phyloP scores from a whole-genome alignment of 2,888 invertebrate species.

The Acleris literana region DNA sequence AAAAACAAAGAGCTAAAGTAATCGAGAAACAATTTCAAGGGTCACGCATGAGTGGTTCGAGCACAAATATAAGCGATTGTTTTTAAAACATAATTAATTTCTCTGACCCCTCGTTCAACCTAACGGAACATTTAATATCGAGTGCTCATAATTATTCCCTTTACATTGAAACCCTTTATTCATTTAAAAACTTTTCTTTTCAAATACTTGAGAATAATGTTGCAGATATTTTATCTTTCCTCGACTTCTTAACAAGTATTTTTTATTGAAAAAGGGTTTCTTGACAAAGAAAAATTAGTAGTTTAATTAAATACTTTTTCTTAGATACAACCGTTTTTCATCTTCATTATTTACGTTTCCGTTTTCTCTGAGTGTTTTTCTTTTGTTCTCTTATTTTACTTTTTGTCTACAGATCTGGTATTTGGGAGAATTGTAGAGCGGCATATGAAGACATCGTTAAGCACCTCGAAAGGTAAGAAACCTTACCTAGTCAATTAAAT shows the following conservation, averaged over 20 bases:
- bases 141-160: constrained; percentile 82
- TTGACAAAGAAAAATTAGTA: constrained; percentile 43
- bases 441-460: constrained; percentile 98
- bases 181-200: constrained; percentile 68
- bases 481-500: constrained; percentile 41
- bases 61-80: constrained; percentile 80
- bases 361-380: constrained; percentile 52
- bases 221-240: constrained; percentile 50
- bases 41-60: constrained; percentile 79
- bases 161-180: constrained; percentile 75
- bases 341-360: constrained; percentile 47
- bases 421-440: constrained; percentile 97
- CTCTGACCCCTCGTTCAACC: constrained; percentile 72
- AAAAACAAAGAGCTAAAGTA: constrained; percentile 79
- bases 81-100: constrained; percentile 83
- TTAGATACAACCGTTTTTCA: constrained; percentile 32
- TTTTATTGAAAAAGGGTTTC: constrained; percentile 41
- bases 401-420: constrained; percentile 89
- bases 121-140: constrained; percentile 83
- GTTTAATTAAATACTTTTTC: constrained; percentile 46
- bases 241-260: constrained; percentile 50
- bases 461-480: constrained; percentile 94
- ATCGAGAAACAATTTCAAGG: constrained; percentile 80
- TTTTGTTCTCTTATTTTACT: constrained; percentile 70
- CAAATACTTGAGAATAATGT: constrained; percentile 55